phyloP scores from a whole-genome alignment of 2,888 invertebrate genomes.

The Amphiduros pacificus region DNA sequence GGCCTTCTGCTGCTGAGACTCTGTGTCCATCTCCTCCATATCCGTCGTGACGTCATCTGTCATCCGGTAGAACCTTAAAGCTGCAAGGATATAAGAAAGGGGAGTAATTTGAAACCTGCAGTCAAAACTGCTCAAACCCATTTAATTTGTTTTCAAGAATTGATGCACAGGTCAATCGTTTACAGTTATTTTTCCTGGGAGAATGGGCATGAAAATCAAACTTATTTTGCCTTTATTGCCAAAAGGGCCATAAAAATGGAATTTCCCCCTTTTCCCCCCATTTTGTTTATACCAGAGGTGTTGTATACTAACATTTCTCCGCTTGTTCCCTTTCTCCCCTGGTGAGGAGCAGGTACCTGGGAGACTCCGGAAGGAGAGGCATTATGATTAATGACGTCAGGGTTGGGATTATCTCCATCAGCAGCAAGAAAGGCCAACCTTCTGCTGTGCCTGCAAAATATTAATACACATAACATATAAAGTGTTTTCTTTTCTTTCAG shows the following conservation, averaged over 20 bases:
- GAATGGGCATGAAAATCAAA: no score
- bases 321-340: constrained; percentile 94
- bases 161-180: no score
- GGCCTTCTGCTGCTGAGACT: constrained; percentile 64
- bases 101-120: not conserved
- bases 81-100: constrained; percentile 47
- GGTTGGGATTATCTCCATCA: constrained; percentile 88
- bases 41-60: constrained; percentile 88
- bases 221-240: no score
- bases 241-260: no score
- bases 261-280: no score
- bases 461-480: no score
- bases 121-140: no score
- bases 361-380: constrained; percentile 90
- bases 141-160: no score
- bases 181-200: no score
- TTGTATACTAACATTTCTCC: no score
- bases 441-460: constrained; percentile 75
- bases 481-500: no score
- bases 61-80: constrained; percentile 71
- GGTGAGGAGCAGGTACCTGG: constrained; percentile 91
- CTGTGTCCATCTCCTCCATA: constrained; percentile 97
- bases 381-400: constrained; percentile 86
- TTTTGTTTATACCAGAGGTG: no score
- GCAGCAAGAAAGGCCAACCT: constrained; percentile 91